Evolutionary conservation across 2,113 vertebrate genomes (phyloP).

Genomic region (Dermatemys mawii): DNA sequence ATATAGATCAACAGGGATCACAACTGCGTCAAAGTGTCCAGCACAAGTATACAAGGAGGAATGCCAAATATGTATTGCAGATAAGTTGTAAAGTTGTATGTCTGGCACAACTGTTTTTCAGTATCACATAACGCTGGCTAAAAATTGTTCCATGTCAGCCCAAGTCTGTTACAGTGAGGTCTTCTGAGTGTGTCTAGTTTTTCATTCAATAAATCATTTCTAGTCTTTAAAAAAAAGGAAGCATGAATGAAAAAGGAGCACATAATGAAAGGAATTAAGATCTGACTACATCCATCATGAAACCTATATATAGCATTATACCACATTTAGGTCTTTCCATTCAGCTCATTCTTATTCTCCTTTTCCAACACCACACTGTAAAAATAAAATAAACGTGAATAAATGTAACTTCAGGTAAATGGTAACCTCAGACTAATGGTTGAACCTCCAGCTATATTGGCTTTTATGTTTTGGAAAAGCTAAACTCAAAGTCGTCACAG

Average conservation of each 20-base stretch:
- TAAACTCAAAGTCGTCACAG: neutral
- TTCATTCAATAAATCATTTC: constrained; percentile 31
- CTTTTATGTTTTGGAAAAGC: neutral
- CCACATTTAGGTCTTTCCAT: neutral
- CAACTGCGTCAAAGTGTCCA: neutral
- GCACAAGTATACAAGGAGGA: constrained; percentile 36
- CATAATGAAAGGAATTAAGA: neutral
- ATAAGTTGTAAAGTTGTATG: constrained; percentile 38
- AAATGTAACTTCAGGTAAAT: neutral
- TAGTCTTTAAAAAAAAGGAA: neutral
- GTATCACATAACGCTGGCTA: neutral
- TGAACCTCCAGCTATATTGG: neutral
- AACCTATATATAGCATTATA: neutral
- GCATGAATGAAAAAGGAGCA: neutral
- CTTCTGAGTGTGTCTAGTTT: neutral
- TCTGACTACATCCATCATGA: neutral
- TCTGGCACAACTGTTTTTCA: constrained; percentile 3
- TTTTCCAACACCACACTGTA: neutral
- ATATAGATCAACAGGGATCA: constrained; percentile 32
- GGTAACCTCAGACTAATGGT: neutral
- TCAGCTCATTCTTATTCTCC: neutral
- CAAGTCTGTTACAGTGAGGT: neutral
- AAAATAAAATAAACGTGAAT: neutral
- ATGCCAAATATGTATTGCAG: constrained; percentile 42
- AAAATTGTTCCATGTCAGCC: constrained; percentile 10